These are phyloP conservation scores for Pristionchus arcanus DNA, from an alignment of 2,888 invertebrate genomes.

Conservation along the genomic window DNA sequence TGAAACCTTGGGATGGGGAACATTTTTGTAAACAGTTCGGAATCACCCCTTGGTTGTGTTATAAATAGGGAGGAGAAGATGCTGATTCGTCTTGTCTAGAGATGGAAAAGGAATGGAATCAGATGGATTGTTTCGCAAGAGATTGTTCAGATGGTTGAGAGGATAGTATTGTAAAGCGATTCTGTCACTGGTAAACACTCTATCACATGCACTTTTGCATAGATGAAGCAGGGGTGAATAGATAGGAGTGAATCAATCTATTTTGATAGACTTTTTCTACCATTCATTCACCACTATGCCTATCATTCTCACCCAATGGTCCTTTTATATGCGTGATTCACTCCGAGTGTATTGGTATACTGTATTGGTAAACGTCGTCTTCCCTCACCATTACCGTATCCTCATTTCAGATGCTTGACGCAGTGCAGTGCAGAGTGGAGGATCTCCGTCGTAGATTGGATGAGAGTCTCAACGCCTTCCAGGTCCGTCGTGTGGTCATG, in stretches of 20 bases:
- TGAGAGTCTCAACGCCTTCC: constrained; percentile 57
- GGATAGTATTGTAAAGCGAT: constrained; percentile 7
- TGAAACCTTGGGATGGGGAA: background rate
- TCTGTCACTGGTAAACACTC: background rate
- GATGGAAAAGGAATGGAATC: background rate
- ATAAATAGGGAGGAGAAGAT: constrained; percentile 14
- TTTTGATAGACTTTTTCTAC: constrained; percentile 7
- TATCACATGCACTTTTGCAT: constrained; percentile 24
- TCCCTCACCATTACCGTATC: constrained; percentile 5
- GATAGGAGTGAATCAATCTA: constrained; percentile 35
- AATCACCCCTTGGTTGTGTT: background rate
- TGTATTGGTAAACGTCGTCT: constrained; percentile 13
- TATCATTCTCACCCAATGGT: background rate
- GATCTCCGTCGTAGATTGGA: constrained; percentile 58
- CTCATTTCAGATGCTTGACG: constrained; percentile 57
- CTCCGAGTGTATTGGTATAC: background rate
- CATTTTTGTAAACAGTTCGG: background rate
- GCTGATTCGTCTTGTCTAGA: constrained; percentile 34
- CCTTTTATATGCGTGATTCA: background rate
- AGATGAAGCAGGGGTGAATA: background rate
- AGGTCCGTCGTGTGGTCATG: constrained; percentile 39
- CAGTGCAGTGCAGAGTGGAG: constrained; percentile 57
- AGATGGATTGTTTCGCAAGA: background rate
- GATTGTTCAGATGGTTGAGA: background rate
- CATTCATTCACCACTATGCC: background rate